Base-by-base conservation (phyloP, 2,113 vertebrate species). In the Rhinolophus ferrumequinum region DNA sequence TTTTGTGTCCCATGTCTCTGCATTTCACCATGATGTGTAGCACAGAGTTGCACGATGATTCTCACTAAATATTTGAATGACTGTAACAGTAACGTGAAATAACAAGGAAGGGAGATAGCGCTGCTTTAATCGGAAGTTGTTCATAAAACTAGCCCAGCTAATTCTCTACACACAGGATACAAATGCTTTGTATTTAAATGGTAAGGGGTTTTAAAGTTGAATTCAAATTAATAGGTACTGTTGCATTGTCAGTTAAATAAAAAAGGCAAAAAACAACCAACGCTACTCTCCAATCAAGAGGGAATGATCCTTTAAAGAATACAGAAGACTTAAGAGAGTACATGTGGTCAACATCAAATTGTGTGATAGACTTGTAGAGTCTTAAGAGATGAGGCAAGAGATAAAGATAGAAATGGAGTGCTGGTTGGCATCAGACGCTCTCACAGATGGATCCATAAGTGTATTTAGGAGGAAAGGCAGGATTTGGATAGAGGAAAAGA, bases 401-500 rank as follows among this genome's bases (percentile, higher is more conserved):
- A 85, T 85, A 82, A 67, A 67, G 41, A 19, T 54, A 44, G 24
- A 58, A 89, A 18, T 60, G 60, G 16, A 54, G 52, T 54, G 75
- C 2, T 72, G 47, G 26, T 18, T 88, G 67, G 52, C n/a, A 85
- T 26, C 66, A 91, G 33, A 35, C 8, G 35, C 2, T 38, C 70
- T 54, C 8, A 70, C 14, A 87, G 76, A 33, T 33, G 64, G 18
- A 2, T 60, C 58, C 44, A 24, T 70, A 38, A 58, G 72, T 58
- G n/a, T 62, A 70, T 67, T 88, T 87, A 79, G 18, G n/a, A 91
- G 54, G 24, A 83, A 69, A 22, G 54, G 22, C 13, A 75, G 28
- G 47, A 47, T 94, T 73, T 79, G 44, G n/a, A 66, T 11, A 76
- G 76, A 93, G 66, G 22, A 73, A 96, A 73, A 92, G 35, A 82